Evolutionary conservation across 2,113 vertebrate species (phyloP), one percentile per base, ranked within the genome.

Genomic region (Esox niger): DNA sequence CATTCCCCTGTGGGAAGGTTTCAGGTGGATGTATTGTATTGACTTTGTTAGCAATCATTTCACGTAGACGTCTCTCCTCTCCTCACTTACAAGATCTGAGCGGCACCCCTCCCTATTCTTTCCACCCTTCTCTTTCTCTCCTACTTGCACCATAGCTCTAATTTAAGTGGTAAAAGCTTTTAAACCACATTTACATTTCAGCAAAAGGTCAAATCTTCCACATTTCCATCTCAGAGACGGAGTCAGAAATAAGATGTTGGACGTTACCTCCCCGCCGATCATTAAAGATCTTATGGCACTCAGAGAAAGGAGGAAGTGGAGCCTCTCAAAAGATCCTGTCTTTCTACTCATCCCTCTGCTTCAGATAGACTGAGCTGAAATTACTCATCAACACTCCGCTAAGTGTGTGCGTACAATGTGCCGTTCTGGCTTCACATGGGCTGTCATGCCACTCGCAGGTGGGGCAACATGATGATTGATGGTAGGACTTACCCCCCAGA

Each of bases 401-500:
- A 21, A 49, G 46, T 63, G 30, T 27, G 31, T 62, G 17, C 75
- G 17, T 23, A 6, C 2, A n/a, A 2, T 43, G 62, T 46, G 71
- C 27, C n/a, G 67, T 80, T 66, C 71, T 71, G 63, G 63, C 68
- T 66, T 65, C 70, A 74, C 59, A 76, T 70, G 60, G 64, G 58
- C 81, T 59, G 71, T 75, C 35, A 6, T 2, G 13, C 68, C 74
- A 30, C 62, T 67, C 55, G 81, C 67, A 73, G 68, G 75, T 9
- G 63, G 71, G 74, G 77, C 78, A 46, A 61, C 75, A 78, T 73
- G 56, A 73, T 85, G 88, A 86, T 78, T 66, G 82, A 83, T 84
- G 78, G 69, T 73, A 65, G 57, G 65, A 76, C 75, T 76, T 73
- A 73, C 46, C 69, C 70, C 79, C 79, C 63, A 82, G 79, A 75